Base-by-base conservation (phyloP, 2,797 vertebrate species). In the Gadopsis bispinosus region DNA sequence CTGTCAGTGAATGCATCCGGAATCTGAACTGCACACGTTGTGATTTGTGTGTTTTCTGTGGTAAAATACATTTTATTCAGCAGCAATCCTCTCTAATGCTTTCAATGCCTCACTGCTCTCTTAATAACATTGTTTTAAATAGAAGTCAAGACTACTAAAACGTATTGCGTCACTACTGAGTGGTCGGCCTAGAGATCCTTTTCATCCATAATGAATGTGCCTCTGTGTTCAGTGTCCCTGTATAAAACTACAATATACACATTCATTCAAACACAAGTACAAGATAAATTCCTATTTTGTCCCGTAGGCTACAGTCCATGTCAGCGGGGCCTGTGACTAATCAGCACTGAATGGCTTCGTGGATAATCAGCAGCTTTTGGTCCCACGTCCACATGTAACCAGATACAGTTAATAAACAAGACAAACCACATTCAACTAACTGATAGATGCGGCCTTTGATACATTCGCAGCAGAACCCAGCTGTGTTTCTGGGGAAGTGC, bases 291-390 rank as follows among this genome's bases (percentile, higher is more conserved):
- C n/a, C 4, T 4, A 39, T 60, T 75, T 3, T 50, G 37, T 37
- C 37, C 37, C 37, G 9, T 37, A 37, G 37, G 37, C 37, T 4
- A 35, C 17, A 69, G 53, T 14, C 53, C 12, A 0, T 41, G 20
- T 37, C 43, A 50, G 67, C 35, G 2, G n/a, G 59, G 43, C 33
- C 69, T 58, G 47, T 64, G 71, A 77, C 69, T 83, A 74, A 80
- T 78, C 59, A 70, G 35, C 26, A 39, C 60, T 73, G 66, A 61
- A 77, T 69, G 65, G 66, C 71, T 73, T 73, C 59, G 69, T 85
- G 75, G 81, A 85, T 88, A 77, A 65, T 85, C 75, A 83, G 66
- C 72, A 79, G 75, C 69, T 64, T 78, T 73, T 63, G 47, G 67
- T 82, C 65, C 67, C 67, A 77, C 63, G 69, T 85, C 45, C 78